Base-by-base conservation (phyloP, 2,113 vertebrate species). In the Microtus richardsoni region DNA sequence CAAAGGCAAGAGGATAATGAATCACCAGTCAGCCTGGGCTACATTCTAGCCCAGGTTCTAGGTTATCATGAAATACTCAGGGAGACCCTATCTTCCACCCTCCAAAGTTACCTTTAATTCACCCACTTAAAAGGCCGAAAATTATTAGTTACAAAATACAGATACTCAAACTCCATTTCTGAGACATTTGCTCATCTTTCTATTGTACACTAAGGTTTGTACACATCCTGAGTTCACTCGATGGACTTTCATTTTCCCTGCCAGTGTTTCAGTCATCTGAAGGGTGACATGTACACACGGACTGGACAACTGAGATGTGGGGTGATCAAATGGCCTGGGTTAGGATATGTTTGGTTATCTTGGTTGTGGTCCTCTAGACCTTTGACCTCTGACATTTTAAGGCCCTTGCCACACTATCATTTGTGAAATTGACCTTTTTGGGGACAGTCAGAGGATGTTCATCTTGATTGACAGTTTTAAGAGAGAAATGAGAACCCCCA, bases 101-200 rank as follows among this genome's bases (percentile, higher is more conserved):
- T 11, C 39, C 52, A 89, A 94, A 73, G 5, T 75, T 36, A 82
- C 13, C 14, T 91, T 73, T 91, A 93, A 44, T 71, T 92, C 62
- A 73, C n/a, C 73, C 26, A 47, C 28, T 88, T 80, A n/a, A 64
- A 92, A 70, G 68, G 3, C 44, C 84, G 36, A 95, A 89, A 75
- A 26, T 84, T 75, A 88, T 21, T 93, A 80, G 91, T 54, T 88
- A n/a, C 14, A 91, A 91, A 75, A 52, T 89, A 74, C 21, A 83
- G 80, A 62, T 52, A 44, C 6, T n/a, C 19, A 68, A 88, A 83
- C 16, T 60, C 89, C 70, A 95, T 73, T 89, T 95, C 52, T 79
- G 73, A 83, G 30, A 3, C 52, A 16, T 74, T 91, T 70, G 22
- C 68, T 89, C 60, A 21, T 4, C 79, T 91, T 90, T 62, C 9